Percentiles rank a stretch among this genome's conserved stretches.
Evolutionary conservation across 2,113 vertebrate genomes (phyloP).

Genomic region (Pedionomus torquatus): DNA sequence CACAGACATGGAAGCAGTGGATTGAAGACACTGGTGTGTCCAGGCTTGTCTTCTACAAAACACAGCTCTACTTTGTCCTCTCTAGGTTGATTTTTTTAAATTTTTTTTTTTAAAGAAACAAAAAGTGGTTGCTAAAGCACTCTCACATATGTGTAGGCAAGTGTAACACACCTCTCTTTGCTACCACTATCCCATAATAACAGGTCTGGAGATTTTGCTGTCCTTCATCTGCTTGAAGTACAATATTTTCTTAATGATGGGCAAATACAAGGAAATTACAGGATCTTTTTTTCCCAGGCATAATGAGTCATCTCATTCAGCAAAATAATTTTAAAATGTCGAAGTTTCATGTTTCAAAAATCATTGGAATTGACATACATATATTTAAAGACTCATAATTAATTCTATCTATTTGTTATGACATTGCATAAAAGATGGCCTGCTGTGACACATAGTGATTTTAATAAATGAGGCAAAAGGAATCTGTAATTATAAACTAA

Average conservation of each 20-base stretch:
- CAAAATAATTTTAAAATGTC: not conserved
- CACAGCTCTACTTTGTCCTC: not conserved
- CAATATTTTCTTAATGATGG: slow-evolving; percentile 45
- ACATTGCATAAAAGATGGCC: not conserved
- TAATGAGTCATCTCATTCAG: slow-evolving; percentile 35
- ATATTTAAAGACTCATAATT: not conserved
- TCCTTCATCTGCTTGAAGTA: slow-evolving; percentile 22
- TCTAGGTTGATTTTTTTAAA: not conserved
- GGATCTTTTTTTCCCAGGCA: not conserved
- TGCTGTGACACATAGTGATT: not conserved
- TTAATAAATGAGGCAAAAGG: not conserved
- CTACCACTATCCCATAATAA: not conserved
- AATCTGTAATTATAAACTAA: not conserved
- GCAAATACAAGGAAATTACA: slow-evolving; percentile 35
- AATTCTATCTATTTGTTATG: not conserved
- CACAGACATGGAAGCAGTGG: slow-evolving; percentile 67
- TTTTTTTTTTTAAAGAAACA: not conserved
- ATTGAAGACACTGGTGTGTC: not conserved
- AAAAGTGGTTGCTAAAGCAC: not conserved
- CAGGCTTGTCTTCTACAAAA: not conserved
- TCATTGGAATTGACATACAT: not conserved
- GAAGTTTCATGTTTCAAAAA: not conserved
- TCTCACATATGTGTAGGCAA: not conserved
- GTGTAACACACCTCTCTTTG: not conserved
- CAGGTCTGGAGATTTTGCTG: slow-evolving; percentile 23